phyloP scores from a whole-genome alignment of 2,113 vertebrate genomes.

The Pomatorhinus ruficollis region DNA sequence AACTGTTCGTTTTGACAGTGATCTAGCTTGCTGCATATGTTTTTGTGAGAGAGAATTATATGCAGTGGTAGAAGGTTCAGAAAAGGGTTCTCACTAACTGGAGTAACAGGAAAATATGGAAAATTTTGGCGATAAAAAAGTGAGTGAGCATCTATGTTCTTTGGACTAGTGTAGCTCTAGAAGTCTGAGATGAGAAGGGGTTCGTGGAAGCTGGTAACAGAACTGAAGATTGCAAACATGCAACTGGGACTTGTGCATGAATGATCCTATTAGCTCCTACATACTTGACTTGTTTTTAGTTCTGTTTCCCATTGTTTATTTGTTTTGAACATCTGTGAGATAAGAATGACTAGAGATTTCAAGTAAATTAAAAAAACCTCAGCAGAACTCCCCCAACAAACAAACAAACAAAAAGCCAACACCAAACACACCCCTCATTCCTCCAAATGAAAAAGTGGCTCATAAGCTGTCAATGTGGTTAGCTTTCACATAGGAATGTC shows the following conservation, averaged over 20 bases:
- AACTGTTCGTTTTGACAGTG: background rate
- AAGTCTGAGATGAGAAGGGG: background rate
- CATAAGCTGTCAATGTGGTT: background rate
- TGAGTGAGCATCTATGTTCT: background rate
- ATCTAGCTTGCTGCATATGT: background rate
- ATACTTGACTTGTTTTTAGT: background rate
- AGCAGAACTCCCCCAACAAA: background rate
- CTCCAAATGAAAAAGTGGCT: background rate
- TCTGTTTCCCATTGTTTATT: background rate
- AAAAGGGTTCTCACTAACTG: background rate
- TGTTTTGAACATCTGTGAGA: background rate
- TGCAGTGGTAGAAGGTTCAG: background rate
- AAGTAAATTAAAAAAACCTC: background rate
- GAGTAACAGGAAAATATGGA: background rate
- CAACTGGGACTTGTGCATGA: background rate
- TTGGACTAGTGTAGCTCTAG: background rate
- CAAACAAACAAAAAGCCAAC: background rate
- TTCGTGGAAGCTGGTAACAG: background rate
- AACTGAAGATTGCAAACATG: rapidly evolving
- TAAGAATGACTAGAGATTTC: background rate
- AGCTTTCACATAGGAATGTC: background rate
- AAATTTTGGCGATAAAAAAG: background rate
- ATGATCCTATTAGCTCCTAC: background rate
- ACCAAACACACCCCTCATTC: background rate
- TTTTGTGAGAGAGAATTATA: background rate